phyloP scores from a whole-genome alignment of 2,888 invertebrate genomes.

The Nineta flava region DNA sequence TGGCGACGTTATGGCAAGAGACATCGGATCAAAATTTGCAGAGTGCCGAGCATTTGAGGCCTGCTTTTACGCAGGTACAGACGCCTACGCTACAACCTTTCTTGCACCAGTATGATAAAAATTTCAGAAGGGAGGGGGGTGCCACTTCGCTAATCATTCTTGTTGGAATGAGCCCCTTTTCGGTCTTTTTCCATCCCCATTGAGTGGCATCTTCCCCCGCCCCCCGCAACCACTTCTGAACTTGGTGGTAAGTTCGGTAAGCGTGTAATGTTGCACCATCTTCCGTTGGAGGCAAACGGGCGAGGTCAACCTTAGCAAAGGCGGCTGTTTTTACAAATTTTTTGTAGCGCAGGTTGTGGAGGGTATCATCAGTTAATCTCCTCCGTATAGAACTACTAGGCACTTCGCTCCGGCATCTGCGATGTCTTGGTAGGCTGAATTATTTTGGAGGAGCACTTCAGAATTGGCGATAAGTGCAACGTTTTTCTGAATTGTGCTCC shows the following conservation, averaged over 20 bases:
- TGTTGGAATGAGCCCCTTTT: not conserved
- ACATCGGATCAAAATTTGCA: not conserved
- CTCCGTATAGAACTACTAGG: not conserved
- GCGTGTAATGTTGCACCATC: not conserved
- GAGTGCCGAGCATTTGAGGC: not conserved
- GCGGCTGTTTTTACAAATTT: not conserved
- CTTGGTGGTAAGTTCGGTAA: constrained; percentile 7
- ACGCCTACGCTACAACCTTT: not conserved
- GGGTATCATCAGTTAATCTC: not conserved
- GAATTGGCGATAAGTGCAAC: not conserved
- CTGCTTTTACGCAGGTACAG: not conserved
- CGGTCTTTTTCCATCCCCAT: not conserved
- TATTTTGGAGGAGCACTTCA: not conserved
- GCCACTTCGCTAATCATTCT: not conserved
- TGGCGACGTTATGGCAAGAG: not conserved
- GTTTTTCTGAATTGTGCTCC: not conserved
- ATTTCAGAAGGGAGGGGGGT: not conserved
- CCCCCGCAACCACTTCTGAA: constrained; percentile 9
- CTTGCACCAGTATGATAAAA: not conserved
- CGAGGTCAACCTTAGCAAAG: not conserved
- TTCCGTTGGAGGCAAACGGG: not conserved
- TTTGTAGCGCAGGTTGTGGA: not conserved
- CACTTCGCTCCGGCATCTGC: not conserved
- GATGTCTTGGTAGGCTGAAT: not conserved
- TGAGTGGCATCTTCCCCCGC: not conserved